These are phyloP conservation scores for Cataglyphis altisquamis DNA, from an alignment of 2,888 invertebrate species.

Conservation along the genomic window DNA sequence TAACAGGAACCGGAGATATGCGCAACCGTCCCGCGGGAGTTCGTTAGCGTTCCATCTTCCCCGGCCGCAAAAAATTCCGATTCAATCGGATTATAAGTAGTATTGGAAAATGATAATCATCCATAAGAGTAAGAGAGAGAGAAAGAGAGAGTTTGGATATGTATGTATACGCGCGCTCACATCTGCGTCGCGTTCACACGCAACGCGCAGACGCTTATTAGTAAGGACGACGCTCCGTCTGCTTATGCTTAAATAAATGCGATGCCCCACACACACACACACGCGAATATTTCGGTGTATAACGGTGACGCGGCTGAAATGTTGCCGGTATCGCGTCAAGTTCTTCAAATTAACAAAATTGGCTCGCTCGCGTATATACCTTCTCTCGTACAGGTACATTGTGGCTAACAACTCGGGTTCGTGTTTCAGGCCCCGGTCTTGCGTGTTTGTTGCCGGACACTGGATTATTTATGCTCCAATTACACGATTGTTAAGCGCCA, in stretches of 20 bases:
- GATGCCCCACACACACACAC: neutral
- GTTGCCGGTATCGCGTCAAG: conserved; percentile 47
- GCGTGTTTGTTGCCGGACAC: conserved; percentile 52
- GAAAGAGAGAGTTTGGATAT: too few relatives aligned
- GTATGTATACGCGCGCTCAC: conserved; percentile 50
- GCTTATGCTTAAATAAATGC: conserved; percentile 33
- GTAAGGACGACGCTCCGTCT: conserved; percentile 17
- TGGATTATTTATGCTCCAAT: conserved; percentile 57
- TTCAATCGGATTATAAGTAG: conserved; percentile 43
- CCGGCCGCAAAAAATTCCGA: conserved; percentile 45
- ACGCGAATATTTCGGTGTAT: conserved; percentile 33
- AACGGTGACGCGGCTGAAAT: conserved; percentile 31
- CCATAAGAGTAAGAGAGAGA: conserved; percentile 53
- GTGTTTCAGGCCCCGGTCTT: conserved; percentile 43
- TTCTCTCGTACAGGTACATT: conserved; percentile 18
- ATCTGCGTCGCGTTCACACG: conserved; percentile 44
- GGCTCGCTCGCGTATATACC: conserved; percentile 21
- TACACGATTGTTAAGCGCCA: conserved; percentile 56
- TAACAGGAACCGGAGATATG: conserved; percentile 52
- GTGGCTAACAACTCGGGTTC: conserved; percentile 47
- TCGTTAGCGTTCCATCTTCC: conserved; percentile 47
- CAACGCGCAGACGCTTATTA: conserved; percentile 43
- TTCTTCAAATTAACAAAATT: conserved; percentile 56
- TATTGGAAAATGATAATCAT: conserved; percentile 61
- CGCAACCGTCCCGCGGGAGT: conserved; percentile 45